Base-by-base conservation (phyloP, 2,888 invertebrate species). In the Emmelina monodactyla region DNA sequence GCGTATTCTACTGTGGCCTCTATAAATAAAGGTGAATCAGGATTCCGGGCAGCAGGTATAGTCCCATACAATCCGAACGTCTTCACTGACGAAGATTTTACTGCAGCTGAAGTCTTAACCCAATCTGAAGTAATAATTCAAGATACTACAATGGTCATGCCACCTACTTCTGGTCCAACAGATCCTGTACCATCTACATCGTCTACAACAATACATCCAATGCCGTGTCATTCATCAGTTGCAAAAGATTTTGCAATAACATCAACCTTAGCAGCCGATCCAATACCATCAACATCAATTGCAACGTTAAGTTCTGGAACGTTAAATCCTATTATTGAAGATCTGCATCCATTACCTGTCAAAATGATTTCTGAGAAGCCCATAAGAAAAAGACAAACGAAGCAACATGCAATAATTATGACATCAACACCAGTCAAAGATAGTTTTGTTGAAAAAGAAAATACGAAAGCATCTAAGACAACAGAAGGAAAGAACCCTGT, bases 1-100 rank as follows among this genome's bases (percentile, higher is more conserved):
- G 29, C 14, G 13, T 29, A 13, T 14, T 29, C 29, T 3, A 13
- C 6, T 29, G 29, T 29, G 3, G 29, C 53, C 1, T 47, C 49
- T 37, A 51, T 58, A 30, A 47, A 39, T 19, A 57, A 60, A 48
- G 53, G 42, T 34, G 53, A 49, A 45, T 42, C 55, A 12, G 55
- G 55, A n/a, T 55, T 60, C 45, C 45, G 45, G 43, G 33, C 52
- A 37, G 47, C 53, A 34, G 57, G 55, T 31, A 58, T 56, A 37
- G 45, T 46, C 44, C 55, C 55, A 37, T 14, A 53, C 9, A 51
- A 58, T 41, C 52, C 47, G 3, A 34, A 45, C 2, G 40, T 47
- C 37, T 49, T 49, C 12, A 32, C 37, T 32, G 48, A 53, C 33
- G 46, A 52, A 44, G 46, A 51, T 39, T 53, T 52, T 44, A 15